Base-by-base conservation (phyloP, 37 sponge, comb jelly and placozoan species). In the Axinella damicornis region DNA sequence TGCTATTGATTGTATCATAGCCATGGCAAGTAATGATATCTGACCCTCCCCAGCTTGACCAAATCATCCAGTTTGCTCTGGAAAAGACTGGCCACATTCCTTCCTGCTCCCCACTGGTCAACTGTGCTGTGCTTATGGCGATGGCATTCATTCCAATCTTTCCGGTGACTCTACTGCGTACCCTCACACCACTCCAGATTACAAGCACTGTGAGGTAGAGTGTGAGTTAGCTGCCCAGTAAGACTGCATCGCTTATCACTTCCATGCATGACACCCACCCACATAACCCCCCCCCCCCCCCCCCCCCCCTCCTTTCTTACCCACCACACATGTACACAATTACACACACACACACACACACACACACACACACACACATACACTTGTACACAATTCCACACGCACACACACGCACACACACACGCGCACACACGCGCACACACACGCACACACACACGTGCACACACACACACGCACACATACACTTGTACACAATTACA, bases 101-200 rank as follows among this genome's bases (percentile, higher is more conserved):
- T 5, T 33, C 24, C n/a, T 88, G 89, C 65, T 76, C 79, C 15
- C 58, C 73, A 4, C 76, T 92, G 59, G 46, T 63, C 76, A 88
- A 83, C 81, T 76, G 82, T 74, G 85, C 76, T 2, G 62, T 92
- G 9, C 73, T 90, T 14, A 80, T 88, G 78, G 53, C 64, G 24
- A 80, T 94, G 16, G 87, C 89, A 17, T 94, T 87, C 80, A 25
- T 94, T 24, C 95, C 95, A 37, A 66, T 94, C 61, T 90, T 94
- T 39, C 95, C 95, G 5, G 35, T 94, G 25, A 82, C 76, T 32
- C 85, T 90, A 30, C 80, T 94, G 24, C 58, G 87, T 6, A 81
- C 87, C 33, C 75, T 94, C 17, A 73, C 88, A 12, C 88, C 87
- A 19, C 61, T 94, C 9, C 86, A 90, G 57, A 81, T 84, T 61